Evolutionary conservation across 2,797 vertebrate species (phyloP), one percentile per base, ranked within the genome.

Genomic region (Sebastes jordani): DNA sequence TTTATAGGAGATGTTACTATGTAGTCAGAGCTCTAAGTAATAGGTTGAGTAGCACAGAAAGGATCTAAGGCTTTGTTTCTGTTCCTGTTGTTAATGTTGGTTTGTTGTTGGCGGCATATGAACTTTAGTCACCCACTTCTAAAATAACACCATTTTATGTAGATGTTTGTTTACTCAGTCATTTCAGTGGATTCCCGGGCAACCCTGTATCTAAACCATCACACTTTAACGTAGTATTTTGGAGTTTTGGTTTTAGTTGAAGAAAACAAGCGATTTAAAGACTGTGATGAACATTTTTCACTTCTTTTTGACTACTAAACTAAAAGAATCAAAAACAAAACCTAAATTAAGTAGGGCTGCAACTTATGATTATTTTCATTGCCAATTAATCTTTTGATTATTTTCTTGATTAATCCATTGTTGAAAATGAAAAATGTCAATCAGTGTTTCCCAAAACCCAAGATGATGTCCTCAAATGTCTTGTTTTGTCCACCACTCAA

Each of bases 81-180:
- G n/a, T 66, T 67, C 68, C 20, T 72, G 52, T 36, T 78, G 38
- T 62, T 75, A 7, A 25, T 70, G 56, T 29, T 71, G 52, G 67
- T 64, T 69, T 1, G 62, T 67, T 54, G 36, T 77, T 78, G 72
- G 54, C 72, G 56, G 49, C 20, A 22, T 46, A 25, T 54, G 30
- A 52, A 6, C 46, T 60, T 71, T 38, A 75, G 69, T 86, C 74
- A 79, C 22, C 20, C 14, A 13, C 76, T 65, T 30, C 55, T 59
- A 76, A 82, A 88, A 86, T 85, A 78, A 71, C 58, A 55, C 20
- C 7, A 7, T 74, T 86, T 89, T 79, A 88, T 85, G n/a, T 79
- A 67, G 38, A 65, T 84, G 80, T 90, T 87, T 82, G 83, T 90
- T 88, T 85, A 86, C 67, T 74, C 14, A 64, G 30, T 60, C 79